Conservation (phyloP, 1,140 invertebrate species). For the Lepidurus couesii region DNA sequence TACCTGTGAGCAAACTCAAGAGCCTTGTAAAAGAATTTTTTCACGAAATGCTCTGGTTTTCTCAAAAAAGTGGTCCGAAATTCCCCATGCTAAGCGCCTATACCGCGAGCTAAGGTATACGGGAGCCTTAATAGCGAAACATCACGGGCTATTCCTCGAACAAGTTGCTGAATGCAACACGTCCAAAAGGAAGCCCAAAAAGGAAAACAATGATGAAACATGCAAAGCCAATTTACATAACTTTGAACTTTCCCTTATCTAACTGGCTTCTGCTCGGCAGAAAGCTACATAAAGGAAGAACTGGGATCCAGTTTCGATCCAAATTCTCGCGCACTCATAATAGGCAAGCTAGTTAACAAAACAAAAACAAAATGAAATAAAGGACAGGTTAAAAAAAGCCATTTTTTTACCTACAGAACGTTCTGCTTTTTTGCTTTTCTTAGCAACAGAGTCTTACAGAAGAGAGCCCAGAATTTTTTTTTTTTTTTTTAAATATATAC, state of each 20-base stretch:
- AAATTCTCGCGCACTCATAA: not conserved
- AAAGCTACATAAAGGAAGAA: not conserved
- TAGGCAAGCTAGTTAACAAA: not conserved
- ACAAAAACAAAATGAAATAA: not conserved
- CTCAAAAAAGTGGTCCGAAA: no score
- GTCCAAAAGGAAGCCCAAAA: not conserved
- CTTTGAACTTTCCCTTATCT: conserved; percentile 3
- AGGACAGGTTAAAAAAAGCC: not conserved
- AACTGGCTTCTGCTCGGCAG: not conserved
- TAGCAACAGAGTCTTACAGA: not conserved
- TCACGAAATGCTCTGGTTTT: no score
- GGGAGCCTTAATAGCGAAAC: no score
- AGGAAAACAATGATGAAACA: not conserved
- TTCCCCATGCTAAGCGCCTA: no score
- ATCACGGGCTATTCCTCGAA: not conserved
- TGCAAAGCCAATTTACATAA: conserved; percentile 3
- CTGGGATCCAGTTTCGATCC: not conserved
- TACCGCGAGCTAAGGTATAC: no score
- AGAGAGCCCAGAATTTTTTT: no score
- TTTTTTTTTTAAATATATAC: no score
- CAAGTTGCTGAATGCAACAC: conserved; percentile 18
- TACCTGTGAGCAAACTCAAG: no score
- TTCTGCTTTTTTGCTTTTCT: not conserved
- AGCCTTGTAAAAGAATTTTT: no score
- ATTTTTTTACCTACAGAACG: not conserved